Base-by-base conservation (phyloP, 2,888 invertebrate species). In the Meghimatium bilineatum region DNA sequence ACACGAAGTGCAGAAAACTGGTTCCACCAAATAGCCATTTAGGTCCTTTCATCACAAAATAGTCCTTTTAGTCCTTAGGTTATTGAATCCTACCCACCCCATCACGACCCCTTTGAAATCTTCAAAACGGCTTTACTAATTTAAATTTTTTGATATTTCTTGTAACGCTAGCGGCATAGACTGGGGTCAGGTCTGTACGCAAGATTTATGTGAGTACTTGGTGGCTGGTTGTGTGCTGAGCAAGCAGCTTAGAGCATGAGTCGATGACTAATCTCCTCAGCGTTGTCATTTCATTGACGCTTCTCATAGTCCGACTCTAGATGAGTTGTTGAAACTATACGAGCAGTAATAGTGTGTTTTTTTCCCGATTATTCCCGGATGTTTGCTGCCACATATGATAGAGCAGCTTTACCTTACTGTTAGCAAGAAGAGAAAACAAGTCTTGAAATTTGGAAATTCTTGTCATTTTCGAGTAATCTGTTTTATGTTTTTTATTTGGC, bases 191-290 rank as follows among this genome's bases (percentile, higher is more conserved):
- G 32, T 29, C 32, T 67, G 32, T 32, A 67, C 34, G 29, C 67
- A 67, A 32, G 32, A 29, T 67, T 29, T 32, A 10, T 32, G 32
- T 32, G 32, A 32, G 32, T 67, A 67, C 32, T 67, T 67, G 6
- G 67, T 67, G 66, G 66, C 3, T 14, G 66, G 10, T n/a, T 66
- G 67, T 67, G 32, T 66, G 32, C 67, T 32, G 67, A 32, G 67
- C 34, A 67, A 67, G 67, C 67, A 67, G 67, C 67, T 67, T 67
- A 32, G 67, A 10, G 67, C 67, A 67, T 67, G 67, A 67, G 67
- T 34, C 12, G 67, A 32, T 67, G 67, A 67, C 34, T 67, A 67
- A 67, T 67, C 67, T 67, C 3, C 67, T 67, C 67, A 67, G 67
- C 12, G 8, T 14, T 67, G 32, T 34, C 32, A 17, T 67, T 67